Conservation (phyloP, 2,888 invertebrate species). For the Drosophila pseudotalamancana region DNA sequence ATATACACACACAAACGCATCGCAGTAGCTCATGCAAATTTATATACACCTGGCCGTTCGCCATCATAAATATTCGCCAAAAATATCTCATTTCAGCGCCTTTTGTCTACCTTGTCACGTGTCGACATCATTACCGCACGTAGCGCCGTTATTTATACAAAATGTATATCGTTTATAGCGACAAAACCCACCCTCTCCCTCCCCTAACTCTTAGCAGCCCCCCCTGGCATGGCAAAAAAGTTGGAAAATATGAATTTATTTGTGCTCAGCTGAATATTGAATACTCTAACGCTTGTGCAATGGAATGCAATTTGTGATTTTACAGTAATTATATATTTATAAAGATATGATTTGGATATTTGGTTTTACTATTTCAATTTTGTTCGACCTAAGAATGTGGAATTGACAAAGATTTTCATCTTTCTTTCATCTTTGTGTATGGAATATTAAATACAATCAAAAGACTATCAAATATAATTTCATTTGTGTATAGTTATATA, state of each 20-base stretch:
- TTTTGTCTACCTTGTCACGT: slow-evolving; percentile 82
- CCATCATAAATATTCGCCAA: slow-evolving; percentile 73
- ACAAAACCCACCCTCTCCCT: slow-evolving; percentile 5
- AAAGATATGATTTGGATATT: too few relatives aligned
- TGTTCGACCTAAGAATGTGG: too few relatives aligned
- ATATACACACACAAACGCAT: slow-evolving; percentile 19
- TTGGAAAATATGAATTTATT: not conserved
- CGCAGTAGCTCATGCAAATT: slow-evolving; percentile 72
- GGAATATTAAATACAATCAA: too few relatives aligned
- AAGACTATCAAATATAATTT: too few relatives aligned
- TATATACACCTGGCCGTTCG: slow-evolving; percentile 69
- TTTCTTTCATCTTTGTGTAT: too few relatives aligned
- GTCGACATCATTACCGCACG: slow-evolving; percentile 83
- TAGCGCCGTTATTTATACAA: slow-evolving; percentile 81
- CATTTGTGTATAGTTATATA: too few relatives aligned
- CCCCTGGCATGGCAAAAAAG: not conserved
- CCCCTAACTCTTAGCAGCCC: not conserved
- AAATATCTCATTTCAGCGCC: slow-evolving; percentile 77
- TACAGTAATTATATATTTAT: too few relatives aligned
- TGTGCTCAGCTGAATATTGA: not conserved
- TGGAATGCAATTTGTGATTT: too few relatives aligned
- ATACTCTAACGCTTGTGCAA: slow-evolving; percentile 2
- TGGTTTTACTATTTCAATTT: too few relatives aligned
- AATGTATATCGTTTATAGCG: slow-evolving; percentile 73
- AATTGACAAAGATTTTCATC: too few relatives aligned